phyloP scores from a whole-genome alignment of 2,797 vertebrate genomes.

The Rousettus madagascariensis region DNA sequence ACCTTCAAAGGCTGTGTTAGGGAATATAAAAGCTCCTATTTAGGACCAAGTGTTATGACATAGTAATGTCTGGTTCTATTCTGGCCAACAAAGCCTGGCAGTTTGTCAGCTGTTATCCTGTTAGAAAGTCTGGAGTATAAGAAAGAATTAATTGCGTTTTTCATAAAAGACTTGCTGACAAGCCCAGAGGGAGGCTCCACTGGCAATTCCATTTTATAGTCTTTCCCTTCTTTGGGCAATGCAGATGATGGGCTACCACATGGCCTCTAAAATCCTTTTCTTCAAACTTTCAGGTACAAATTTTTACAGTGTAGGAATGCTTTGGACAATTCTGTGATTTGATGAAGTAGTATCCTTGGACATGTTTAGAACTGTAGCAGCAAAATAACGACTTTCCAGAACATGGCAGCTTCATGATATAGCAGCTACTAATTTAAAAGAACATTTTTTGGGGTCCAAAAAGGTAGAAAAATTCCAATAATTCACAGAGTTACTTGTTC shows the following conservation, averaged over 20 bases:
- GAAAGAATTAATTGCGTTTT: conserved; percentile 27
- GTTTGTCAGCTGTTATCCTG: not conserved
- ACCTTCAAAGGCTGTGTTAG: not conserved
- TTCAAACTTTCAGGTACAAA: not conserved
- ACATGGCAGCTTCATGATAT: not conserved
- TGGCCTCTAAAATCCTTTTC: not conserved
- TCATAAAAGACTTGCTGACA: conserved; percentile 13
- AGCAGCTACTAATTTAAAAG: not conserved
- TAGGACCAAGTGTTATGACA: not conserved
- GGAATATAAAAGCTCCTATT: not conserved
- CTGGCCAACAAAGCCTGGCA: not conserved
- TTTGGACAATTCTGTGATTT: not conserved
- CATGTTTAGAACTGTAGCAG: not conserved
- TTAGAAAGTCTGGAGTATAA: not conserved
- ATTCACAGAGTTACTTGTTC: not conserved
- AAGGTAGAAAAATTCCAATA: not conserved
- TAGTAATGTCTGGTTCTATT: not conserved
- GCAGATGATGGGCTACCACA: not conserved
- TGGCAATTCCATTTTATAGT: not conserved
- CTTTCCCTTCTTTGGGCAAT: not conserved
- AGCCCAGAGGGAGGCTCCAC: not conserved
- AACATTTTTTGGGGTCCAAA: conserved; percentile 2
- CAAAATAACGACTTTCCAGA: conserved; percentile 42
- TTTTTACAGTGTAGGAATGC: not conserved
- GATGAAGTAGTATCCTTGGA: not conserved